These are phyloP conservation scores for Brachionus calyciflorus DNA, from an alignment of 1,140 invertebrate genomes.

Conservation along the genomic window DNA sequence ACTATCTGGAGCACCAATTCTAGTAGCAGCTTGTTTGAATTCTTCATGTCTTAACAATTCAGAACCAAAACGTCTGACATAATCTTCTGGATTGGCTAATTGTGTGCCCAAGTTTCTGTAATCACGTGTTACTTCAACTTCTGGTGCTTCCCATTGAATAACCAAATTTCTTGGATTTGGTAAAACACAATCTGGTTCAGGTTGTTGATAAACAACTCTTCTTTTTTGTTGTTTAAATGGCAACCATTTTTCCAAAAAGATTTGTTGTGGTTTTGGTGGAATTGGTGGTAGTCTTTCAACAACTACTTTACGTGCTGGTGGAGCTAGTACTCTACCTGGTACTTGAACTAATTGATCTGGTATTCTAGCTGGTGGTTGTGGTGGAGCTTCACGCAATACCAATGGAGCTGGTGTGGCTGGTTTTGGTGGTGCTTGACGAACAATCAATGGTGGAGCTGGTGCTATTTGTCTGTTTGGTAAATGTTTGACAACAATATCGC, in stretches of 20 bases:
- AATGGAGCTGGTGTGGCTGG: slow-evolving; percentile 16
- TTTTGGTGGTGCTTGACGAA: slow-evolving; percentile 5
- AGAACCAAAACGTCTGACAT: slow-evolving; percentile 4
- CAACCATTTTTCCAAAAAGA: slow-evolving; percentile 47
- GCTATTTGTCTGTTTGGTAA: neutral
- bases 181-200: neutral
- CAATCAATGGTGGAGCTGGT: slow-evolving; percentile 39
- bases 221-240: slow-evolving; percentile 26
- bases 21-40: slow-evolving; percentile 5
- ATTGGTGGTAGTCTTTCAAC: slow-evolving; percentile 35
- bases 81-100: slow-evolving; percentile 36
- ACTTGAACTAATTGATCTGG: neutral
- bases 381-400: slow-evolving; percentile 44
- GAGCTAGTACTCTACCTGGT: neutral
- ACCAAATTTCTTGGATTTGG: slow-evolving; percentile 28
- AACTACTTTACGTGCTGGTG: slow-evolving; percentile 44
- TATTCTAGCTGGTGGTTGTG: neutral
- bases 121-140: slow-evolving; percentile 25
- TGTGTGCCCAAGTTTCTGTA: slow-evolving; percentile 12
- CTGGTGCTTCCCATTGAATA: slow-evolving; percentile 39
- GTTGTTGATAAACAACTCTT: slow-evolving; percentile 12
- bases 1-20: slow-evolving; percentile 24
- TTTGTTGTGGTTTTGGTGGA: slow-evolving; percentile 38
- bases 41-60: slow-evolving; percentile 27
- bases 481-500: slow-evolving; percentile 4